Base-by-base conservation (phyloP, 2,113 vertebrate genomes). In the Zosterops japonicus region DNA sequence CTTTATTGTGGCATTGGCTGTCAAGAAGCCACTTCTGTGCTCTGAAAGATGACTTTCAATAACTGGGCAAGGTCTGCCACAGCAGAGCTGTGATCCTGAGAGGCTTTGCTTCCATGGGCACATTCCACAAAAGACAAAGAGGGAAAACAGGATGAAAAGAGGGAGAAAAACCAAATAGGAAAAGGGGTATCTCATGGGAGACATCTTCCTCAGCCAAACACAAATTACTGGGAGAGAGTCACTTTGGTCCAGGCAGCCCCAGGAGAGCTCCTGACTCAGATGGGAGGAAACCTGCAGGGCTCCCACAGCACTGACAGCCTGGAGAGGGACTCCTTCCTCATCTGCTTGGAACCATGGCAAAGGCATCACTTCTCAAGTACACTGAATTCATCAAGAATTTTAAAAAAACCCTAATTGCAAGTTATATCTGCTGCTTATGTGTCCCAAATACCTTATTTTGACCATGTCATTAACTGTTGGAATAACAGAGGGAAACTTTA, bases 121-220 rank as follows among this genome's bases (percentile, higher is more conserved):
- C 21, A 2, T 8, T 41, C 31, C 76, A 89, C 31, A 70, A 27
- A 59, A 76, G 21, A n/a, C 72, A 67, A 53, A 55, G 55, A 74
- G 9, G 12, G 39, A 2, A n/a, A 72, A 64, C 39, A 9, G 23
- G 46, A 50, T 42, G 15, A 77, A 80, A 77, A 53, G 6, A 6
- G 4, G 6, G 9, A 6, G 7, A 0, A 0, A 5, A 22, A n/a
- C 29, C 29, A 39, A 72, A 28, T 18, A 68, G 28, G 22, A 69
- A 46, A 59, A 74, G 12, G 23, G 25, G 39, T 39, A 1, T 53
- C 8, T 75, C 75, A 53, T 4, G 28, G 41, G 25, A 68, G 15
- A 60, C 19, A 24, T 29, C 39, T 11, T 71, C 59, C 42, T 39
- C 21, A 44, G 47, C 23, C 67, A 79, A 71, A 41, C 3, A 5